Evolutionary conservation across 2,113 vertebrate species (phyloP), one percentile per base, ranked within the genome.

Genomic region (Anoplopoma fimbria): DNA sequence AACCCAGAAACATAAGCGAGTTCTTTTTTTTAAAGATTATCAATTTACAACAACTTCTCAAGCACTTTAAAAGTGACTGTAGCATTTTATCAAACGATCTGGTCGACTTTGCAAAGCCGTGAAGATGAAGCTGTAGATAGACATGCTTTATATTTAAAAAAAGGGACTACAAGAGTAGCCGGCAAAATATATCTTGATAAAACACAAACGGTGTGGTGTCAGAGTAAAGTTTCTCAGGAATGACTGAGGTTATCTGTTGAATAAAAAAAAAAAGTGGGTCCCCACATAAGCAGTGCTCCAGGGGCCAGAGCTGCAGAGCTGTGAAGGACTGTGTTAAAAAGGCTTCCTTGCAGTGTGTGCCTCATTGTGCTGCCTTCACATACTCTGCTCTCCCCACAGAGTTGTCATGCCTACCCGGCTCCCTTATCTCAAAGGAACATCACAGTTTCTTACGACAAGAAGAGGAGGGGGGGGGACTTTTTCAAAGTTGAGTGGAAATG

Each of bases 401-500:
- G 93, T 94, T 94, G 93, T 94, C 93, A 94, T 94, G 93, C 93
- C 93, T 88, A 94, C 93, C 92, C 92, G 47, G 91, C 92, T 92
- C 91, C 88, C 93, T 94, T 94, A 94, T 94, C 93, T 94, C 93
- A 94, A 94, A 94, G 92, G 91, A 93, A 93, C 93, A 94, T 94
- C 93, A 91, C 93, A 93, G 90, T 91, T 93, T 89, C 88, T 93
- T 90, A 84, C 87, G 57, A 93, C 88, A 71, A 6, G 51, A 31
- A 6, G 55, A 15, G 42, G 51, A 17, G 42, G 42, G 21, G 53
- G 55, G 57, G 45, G 77, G 36, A 63, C 40, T 83, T 92, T 87
- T 68, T 47, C 74, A 90, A 92, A 91, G 87, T 92, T 88, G 76
- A 85, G 85, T 86, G 78, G 83, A 91, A 92, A 91, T 74, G 78